Conservation (phyloP, 2,888 invertebrate species). For the Mimumesa dahlbomi region DNA sequence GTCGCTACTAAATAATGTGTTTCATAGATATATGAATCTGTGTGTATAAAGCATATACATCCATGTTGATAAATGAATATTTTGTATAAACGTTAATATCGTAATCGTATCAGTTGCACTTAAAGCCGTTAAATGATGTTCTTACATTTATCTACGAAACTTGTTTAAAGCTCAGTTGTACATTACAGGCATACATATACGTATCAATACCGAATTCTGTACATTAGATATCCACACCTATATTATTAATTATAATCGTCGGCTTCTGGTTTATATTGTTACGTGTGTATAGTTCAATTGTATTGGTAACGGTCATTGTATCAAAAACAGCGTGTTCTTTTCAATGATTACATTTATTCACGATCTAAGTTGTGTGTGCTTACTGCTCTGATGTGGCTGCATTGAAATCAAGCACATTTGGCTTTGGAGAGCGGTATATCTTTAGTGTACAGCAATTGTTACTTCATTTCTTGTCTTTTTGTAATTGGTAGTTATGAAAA, state of each 20-base stretch:
- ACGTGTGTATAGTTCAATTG: constrained; percentile 3
- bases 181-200: constrained; percentile 35
- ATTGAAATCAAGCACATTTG: constrained; percentile 25
- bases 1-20: too few relatives aligned
- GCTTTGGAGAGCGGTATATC: constrained; percentile 45
- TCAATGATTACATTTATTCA: constrained; percentile 22
- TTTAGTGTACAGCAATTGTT: constrained; percentile 32
- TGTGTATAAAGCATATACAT: too few relatives aligned
- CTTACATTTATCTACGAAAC: constrained; percentile 9
- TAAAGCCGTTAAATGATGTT: too few relatives aligned
- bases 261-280: not conserved
- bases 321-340: constrained; percentile 9
- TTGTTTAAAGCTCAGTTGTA: constrained; percentile 13
- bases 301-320: constrained; percentile 7
- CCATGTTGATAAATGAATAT: too few relatives aligned
- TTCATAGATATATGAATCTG: too few relatives aligned
- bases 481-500: constrained; percentile 20
- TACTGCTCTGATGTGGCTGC: constrained; percentile 45
- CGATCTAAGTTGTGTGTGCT: constrained; percentile 33
- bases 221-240: constrained; percentile 7
- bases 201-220: constrained; percentile 2
- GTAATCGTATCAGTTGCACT: too few relatives aligned
- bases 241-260: constrained; percentile 9
- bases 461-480: constrained; percentile 35
- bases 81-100: constrained; percentile 2